These are phyloP conservation scores for Atopsyche davidsoni DNA, from an alignment of 1,140 invertebrate genomes.

Conservation along the genomic window DNA sequence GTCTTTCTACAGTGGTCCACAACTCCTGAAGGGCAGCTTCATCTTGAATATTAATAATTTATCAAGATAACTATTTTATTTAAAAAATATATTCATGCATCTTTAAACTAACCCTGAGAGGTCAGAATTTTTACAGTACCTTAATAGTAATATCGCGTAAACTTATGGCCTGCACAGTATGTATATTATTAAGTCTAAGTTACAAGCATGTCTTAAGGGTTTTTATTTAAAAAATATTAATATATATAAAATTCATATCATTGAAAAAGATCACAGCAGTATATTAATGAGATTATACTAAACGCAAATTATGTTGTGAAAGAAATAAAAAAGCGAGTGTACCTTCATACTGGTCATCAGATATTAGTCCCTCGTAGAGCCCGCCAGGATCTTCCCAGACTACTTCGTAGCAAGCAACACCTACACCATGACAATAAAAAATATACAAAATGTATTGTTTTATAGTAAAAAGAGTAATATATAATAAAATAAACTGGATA, in stretches of 20 bases:
- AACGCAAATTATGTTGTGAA: too few relatives aligned
- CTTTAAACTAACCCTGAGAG: conserved; percentile 28
- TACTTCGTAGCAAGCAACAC: conserved; percentile 64
- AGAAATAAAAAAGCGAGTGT: conserved; percentile 9
- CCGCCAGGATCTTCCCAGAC: conserved; percentile 56
- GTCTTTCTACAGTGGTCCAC: conserved; percentile 62
- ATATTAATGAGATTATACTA: too few relatives aligned
- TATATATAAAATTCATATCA: conserved; percentile 1
- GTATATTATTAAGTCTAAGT: too few relatives aligned
- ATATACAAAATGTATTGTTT: conserved; percentile 8
- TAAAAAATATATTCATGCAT: too few relatives aligned
- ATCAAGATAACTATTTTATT: conserved; percentile 27
- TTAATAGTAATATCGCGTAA: background rate
- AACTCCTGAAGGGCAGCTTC: conserved; percentile 45
- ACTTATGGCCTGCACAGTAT: background rate
- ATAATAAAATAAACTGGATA: conserved; percentile 5
- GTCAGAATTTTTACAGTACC: too few relatives aligned
- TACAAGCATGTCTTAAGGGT: conserved; percentile 23
- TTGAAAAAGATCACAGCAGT: too few relatives aligned
- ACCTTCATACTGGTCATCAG: conserved; percentile 50
- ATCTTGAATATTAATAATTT: conserved; percentile 35
- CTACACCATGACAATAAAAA: too few relatives aligned
- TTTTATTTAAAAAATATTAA: too few relatives aligned
- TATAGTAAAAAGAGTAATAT: conserved; percentile 10
- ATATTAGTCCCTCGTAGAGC: conserved; percentile 51